These are phyloP conservation scores for Papilio protenor DNA, from an alignment of 2,888 invertebrate genomes.

Conservation along the genomic window DNA sequence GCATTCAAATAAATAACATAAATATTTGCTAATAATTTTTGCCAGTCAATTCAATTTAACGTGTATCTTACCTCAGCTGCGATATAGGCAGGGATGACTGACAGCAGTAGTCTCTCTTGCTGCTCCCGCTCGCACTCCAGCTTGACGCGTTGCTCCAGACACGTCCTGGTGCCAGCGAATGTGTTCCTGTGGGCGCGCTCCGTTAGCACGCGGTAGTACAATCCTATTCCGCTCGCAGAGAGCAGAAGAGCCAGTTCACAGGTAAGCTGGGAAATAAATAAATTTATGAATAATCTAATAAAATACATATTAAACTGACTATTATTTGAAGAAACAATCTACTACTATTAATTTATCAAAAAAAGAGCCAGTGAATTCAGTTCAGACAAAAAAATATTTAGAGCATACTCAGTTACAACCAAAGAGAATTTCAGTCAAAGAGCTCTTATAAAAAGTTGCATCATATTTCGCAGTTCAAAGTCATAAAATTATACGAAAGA, in stretches of 20 bases:
- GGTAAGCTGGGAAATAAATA: constrained; percentile 83
- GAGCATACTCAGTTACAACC: not conserved
- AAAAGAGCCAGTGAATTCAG: not conserved
- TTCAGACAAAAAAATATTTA: not conserved
- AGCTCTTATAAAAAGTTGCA: not conserved
- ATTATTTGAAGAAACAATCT: not conserved
- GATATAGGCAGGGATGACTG: constrained; percentile 97
- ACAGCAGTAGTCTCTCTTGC: constrained; percentile 95
- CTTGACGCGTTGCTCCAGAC: constrained; percentile 96
- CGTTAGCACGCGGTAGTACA: constrained; percentile 95
- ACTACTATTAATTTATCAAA: not conserved
- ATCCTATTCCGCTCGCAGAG: constrained; percentile 91
- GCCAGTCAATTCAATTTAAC: not conserved
- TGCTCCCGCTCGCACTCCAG: constrained; percentile 96
- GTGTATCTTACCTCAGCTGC: constrained; percentile 90
- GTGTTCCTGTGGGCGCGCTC: constrained; percentile 94
- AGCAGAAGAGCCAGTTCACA: constrained; percentile 91
- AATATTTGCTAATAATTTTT: constrained; percentile 11
- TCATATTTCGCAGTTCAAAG: not conserved
- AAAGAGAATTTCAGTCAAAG: not conserved
- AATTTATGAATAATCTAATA: not conserved
- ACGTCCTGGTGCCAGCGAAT: constrained; percentile 94
- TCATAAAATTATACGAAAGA: not conserved
- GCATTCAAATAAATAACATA: constrained; percentile 8
- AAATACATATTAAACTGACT: no score